A percentile compares a stretch with the other conserved stretches of the same genome.
Conservation (phyloP, 2,888 invertebrate species). For the Monoplex corrugatus region DNA sequence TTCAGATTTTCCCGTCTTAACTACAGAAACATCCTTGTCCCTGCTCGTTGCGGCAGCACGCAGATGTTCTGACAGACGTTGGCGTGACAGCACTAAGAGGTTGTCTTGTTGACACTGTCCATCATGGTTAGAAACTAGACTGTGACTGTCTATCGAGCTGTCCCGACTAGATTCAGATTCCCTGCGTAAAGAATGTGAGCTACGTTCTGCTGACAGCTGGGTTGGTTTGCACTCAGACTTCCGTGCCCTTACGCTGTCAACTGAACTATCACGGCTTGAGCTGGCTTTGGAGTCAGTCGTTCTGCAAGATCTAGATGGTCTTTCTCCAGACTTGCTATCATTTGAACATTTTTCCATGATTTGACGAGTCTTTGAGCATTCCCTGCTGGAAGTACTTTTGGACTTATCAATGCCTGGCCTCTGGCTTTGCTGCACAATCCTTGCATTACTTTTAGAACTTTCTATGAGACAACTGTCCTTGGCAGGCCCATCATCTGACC, state of each 20-base stretch:
- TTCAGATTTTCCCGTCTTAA: neutral
- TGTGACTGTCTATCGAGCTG: slow-evolving; percentile 7
- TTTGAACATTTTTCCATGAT: neutral
- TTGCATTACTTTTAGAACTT: neutral
- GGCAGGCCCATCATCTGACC: neutral
- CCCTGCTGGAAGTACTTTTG: slow-evolving; percentile 35
- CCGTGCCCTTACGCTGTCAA: slow-evolving; percentile 19
- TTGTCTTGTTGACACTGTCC: neutral
- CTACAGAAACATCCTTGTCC: neutral
- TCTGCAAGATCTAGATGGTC: neutral
- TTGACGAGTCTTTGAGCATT: slow-evolving; percentile 27
- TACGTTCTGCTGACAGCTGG: neutral
- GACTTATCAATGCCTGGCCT: neutral
- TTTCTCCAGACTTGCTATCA: neutral
- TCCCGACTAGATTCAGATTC: slow-evolving; percentile 31
- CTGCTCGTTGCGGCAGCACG: neutral
- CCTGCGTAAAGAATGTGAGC: neutral
- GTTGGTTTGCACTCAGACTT: slow-evolving; percentile 7
- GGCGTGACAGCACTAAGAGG: neutral
- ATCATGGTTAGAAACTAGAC: neutral
- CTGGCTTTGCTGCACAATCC: slow-evolving; percentile 5
- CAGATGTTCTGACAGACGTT: slow-evolving; percentile 31
- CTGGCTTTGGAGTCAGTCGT: slow-evolving; percentile 21
- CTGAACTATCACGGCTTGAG: slow-evolving; percentile 44
- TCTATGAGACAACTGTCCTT: neutral